Percentiles rank a stretch among this genome's conserved stretches.
Conservation (phyloP, 2,113 vertebrate species). For the Brachirus orientalis region DNA sequence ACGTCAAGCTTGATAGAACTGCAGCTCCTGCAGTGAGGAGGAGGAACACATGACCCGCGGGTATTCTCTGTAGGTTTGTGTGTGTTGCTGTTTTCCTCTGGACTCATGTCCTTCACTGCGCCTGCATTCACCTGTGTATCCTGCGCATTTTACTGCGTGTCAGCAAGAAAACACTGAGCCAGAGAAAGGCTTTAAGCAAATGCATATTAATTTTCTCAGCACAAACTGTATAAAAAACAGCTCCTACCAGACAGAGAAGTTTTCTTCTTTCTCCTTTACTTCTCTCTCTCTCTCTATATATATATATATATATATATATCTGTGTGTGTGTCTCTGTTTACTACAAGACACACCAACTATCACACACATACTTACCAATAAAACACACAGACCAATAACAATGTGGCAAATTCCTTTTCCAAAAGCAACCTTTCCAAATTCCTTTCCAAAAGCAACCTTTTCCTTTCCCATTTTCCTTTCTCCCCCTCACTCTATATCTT, state of each 20-base stretch:
- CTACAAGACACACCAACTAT: conserved; percentile 17
- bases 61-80: conserved; percentile 24
- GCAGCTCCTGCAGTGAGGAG: conserved; percentile 38
- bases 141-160: conserved; percentile 40
- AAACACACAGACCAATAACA: conserved; percentile 7
- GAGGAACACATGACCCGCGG: conserved; percentile 59
- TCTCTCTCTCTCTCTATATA: conserved; percentile 4
- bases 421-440: conserved; percentile 33
- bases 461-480: conserved; percentile 47
- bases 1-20: conserved; percentile 44
- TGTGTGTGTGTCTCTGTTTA: not conserved
- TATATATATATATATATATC: not conserved
- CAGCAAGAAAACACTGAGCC: conserved; percentile 71
- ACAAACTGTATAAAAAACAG: conserved; percentile 42
- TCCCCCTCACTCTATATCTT: conserved; percentile 5
- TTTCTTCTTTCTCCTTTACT: conserved; percentile 12
- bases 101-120: conserved; percentile 71
- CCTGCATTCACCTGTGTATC: conserved; percentile 68
- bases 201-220: conserved; percentile 69
- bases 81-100: conserved; percentile 44
- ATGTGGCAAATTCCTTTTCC: conserved; percentile 22
- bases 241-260: conserved; percentile 36
- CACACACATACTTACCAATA: not conserved
- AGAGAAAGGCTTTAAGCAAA: conserved; percentile 67
- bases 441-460: conserved; percentile 23